Evolutionary conservation across 2,113 vertebrate genomes (phyloP).

Genomic region (Microtus ochrogaster): DNA sequence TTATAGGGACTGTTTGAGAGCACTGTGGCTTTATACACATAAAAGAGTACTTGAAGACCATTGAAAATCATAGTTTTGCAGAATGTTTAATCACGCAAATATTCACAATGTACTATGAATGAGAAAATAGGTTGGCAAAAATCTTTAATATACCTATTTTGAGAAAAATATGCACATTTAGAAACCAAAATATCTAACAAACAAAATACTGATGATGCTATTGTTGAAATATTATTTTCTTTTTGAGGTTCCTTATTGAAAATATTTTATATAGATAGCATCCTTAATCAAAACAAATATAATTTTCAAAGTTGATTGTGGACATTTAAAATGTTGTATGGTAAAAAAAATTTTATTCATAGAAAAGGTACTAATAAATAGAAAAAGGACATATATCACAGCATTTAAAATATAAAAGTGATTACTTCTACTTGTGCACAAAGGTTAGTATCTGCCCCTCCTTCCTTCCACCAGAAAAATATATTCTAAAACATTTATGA

Average conservation of each 20-base stretch:
- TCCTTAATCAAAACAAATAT: constrained; percentile 43
- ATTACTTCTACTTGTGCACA: not conserved
- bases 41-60: constrained; percentile 14
- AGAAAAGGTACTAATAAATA: not conserved
- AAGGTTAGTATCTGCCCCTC: not conserved
- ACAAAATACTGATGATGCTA: constrained; percentile 17
- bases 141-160: constrained; percentile 19
- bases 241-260: constrained; percentile 7
- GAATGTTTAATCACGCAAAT: constrained; percentile 30
- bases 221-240: constrained; percentile 24
- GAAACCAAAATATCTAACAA: constrained; percentile 35
- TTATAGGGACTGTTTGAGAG: not conserved
- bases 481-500: constrained; percentile 19
- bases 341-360: constrained; percentile 16
- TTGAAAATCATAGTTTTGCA: not conserved
- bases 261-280: constrained; percentile 26
- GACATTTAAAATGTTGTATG: not conserved
- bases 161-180: constrained; percentile 42
- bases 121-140: constrained; percentile 30
- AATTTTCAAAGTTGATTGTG: not conserved
- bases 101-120: constrained; percentile 10
- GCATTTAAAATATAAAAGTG: not conserved
- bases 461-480: not conserved
- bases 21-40: constrained; percentile 21
- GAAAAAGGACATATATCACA: not conserved